phyloP scores from a whole-genome alignment of 1,140 invertebrate genomes.

The Sarcophaga bullata region DNA sequence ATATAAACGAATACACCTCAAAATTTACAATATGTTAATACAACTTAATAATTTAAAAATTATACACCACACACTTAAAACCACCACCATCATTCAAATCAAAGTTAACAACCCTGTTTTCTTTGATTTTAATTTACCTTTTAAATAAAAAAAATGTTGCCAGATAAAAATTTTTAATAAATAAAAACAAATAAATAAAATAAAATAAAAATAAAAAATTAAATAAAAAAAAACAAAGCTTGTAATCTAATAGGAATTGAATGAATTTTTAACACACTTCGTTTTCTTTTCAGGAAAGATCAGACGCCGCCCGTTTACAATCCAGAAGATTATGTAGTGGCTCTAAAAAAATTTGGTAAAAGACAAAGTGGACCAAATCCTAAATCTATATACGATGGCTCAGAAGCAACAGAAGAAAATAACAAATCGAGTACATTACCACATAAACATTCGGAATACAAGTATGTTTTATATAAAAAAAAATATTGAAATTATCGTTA shows the following conservation, averaged over 20 bases:
- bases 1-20: background rate
- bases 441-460: constrained; percentile 62
- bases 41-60: background rate
- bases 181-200: too few relatives aligned
- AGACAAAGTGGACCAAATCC: constrained; percentile 64
- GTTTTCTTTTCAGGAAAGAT: constrained; percentile 73
- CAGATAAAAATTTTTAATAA: background rate
- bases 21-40: background rate
- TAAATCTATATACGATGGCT: constrained; percentile 59
- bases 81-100: background rate
- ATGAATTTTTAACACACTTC: background rate
- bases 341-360: constrained; percentile 80
- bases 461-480: constrained; percentile 48
- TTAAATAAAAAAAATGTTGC: background rate
- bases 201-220: background rate
- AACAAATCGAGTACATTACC: constrained; percentile 57
- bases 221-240: too few relatives aligned
- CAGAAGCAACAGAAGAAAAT: constrained; percentile 45
- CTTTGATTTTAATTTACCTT: too few relatives aligned
- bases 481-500: background rate
- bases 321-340: constrained; percentile 82
- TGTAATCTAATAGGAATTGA: background rate
- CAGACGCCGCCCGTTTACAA: constrained; percentile 87
- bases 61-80: background rate
- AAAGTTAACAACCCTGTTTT: too few relatives aligned